Percentiles rank a stretch among this genome's conserved stretches.
These are phyloP conservation scores for Anguilla anguilla DNA, from an alignment of 2,797 vertebrate species.

Conservation along the genomic window DNA sequence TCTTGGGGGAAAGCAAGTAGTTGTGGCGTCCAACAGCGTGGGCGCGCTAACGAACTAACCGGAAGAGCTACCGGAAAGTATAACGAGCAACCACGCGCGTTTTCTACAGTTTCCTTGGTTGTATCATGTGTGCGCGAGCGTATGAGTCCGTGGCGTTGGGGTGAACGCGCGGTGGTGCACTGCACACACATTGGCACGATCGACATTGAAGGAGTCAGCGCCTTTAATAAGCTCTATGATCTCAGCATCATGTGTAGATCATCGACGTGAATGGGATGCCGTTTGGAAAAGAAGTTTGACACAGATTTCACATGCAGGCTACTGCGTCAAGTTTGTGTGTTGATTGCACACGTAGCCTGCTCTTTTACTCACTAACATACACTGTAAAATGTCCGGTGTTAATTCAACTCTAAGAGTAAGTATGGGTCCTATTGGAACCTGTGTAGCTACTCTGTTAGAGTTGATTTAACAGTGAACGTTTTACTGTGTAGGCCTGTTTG, in stretches of 20 bases:
- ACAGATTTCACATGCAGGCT: neutral
- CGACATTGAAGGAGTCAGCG: neutral
- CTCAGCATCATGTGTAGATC: neutral
- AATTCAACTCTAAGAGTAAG: neutral
- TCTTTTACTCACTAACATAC: neutral
- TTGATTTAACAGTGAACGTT: neutral
- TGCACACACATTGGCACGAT: neutral
- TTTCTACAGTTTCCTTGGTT: neutral
- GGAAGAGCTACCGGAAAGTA: neutral
- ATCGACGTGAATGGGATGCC: neutral
- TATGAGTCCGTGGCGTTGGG: neutral
- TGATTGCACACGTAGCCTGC: neutral
- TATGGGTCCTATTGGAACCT: neutral
- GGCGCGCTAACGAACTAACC: neutral
- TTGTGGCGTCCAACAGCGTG: neutral
- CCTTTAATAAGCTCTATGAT: neutral
- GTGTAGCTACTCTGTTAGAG: neutral
- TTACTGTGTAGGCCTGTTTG: neutral
- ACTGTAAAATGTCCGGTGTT: neutral
- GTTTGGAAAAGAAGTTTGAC: neutral
- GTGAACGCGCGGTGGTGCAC: neutral
- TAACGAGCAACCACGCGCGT: neutral
- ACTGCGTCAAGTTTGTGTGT: neutral
- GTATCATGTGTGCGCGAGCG: neutral
- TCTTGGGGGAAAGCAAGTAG: neutral